Percentiles rank a stretch among this genome's conserved stretches.
phyloP scores from a whole-genome alignment of 2,888 invertebrate species.

The Gisinianus flammeolus region DNA sequence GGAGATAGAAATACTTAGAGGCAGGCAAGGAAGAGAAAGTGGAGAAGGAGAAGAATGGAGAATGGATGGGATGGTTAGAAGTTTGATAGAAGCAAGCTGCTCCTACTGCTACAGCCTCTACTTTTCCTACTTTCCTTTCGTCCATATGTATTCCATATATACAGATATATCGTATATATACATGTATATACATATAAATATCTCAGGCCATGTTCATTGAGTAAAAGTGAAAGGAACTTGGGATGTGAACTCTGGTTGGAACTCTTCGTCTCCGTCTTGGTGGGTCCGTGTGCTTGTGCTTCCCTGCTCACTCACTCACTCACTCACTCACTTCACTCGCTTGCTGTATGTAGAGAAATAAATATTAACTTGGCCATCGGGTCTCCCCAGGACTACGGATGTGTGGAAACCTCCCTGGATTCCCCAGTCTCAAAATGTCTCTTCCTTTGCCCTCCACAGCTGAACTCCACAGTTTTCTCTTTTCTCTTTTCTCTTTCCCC shows the following conservation, averaged over 20 bases:
- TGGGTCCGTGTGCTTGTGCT: no score
- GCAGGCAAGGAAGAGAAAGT: neutral
- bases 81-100: conserved; percentile 5
- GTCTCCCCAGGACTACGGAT: conserved; percentile 15
- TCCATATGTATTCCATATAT: neutral
- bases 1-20: neutral
- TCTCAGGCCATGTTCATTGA: conserved; percentile 20
- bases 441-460: neutral
- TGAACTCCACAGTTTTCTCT: conserved; percentile 16
- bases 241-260: conserved; percentile 12
- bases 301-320: conserved; percentile 1
- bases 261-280: neutral
- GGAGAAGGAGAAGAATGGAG: neutral
- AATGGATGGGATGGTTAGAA: conserved; percentile 9
- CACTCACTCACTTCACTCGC: no score
- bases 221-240: conserved; percentile 22
- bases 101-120: neutral
- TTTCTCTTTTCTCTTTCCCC: neutral
- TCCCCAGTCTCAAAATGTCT: conserved; percentile 17
- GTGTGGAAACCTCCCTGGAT: conserved; percentile 14
- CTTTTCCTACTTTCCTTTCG: neutral
- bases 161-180: neutral
- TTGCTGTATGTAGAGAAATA: conserved; percentile 22
- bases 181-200: neutral
- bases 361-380: conserved; percentile 34